Conservation (phyloP, 1,140 invertebrate genomes). For the Druon quercuslanigerum region DNA sequence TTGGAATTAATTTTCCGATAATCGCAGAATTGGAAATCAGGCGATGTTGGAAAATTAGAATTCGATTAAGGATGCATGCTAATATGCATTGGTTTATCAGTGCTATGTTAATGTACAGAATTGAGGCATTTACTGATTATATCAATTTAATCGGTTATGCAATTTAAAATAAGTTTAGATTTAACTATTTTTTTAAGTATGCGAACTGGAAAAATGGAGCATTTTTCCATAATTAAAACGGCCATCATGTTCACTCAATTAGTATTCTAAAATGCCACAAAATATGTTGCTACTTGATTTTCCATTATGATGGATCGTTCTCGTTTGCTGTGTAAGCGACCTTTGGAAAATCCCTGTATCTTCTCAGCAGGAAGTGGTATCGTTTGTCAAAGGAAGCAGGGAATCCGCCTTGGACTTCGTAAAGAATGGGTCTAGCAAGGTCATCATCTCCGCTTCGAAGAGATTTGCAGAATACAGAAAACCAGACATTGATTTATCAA, state of each 20-base stretch:
- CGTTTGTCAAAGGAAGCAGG: constrained; percentile 6
- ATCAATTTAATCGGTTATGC: background rate
- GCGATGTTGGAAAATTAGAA: background rate
- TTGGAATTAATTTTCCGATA: constrained; percentile 15
- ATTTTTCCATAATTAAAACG: too few relatives aligned
- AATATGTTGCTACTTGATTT: too few relatives aligned
- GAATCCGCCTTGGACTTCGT: constrained; percentile 17
- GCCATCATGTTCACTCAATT: too few relatives aligned
- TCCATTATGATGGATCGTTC: background rate
- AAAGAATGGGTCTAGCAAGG: constrained; percentile 11
- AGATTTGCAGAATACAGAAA: constrained; percentile 17
- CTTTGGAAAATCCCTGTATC: background rate
- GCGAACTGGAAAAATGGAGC: too few relatives aligned
- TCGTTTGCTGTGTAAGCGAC: background rate
- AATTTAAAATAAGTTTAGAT: too few relatives aligned
- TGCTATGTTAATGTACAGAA: background rate
- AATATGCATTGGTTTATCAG: background rate
- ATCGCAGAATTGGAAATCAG: background rate
- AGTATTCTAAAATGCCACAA: too few relatives aligned
- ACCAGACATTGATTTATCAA: constrained; percentile 11
- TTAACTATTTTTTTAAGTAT: too few relatives aligned
- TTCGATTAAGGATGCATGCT: background rate
- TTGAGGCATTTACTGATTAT: background rate
- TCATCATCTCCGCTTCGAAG: constrained; percentile 25
- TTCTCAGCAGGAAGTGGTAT: constrained; percentile 19